Conservation (phyloP, 2,113 vertebrate genomes). For the Anseranas semipalmata region DNA sequence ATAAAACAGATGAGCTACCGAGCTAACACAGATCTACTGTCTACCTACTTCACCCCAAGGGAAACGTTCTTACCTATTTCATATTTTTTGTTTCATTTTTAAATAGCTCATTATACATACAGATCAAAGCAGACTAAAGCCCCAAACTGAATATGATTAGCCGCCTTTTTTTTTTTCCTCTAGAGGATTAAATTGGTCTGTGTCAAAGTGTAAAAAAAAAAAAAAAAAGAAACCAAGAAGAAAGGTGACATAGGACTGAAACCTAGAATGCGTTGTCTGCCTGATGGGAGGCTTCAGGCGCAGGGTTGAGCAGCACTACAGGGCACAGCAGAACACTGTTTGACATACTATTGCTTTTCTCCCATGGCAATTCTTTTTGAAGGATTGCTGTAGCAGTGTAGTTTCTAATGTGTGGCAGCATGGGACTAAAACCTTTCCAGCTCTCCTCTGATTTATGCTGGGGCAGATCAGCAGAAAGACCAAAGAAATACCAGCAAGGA, state of each 20-base stretch:
- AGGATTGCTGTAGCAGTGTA: background rate
- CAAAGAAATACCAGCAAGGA: background rate
- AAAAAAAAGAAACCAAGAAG: too few species aligned
- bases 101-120: background rate
- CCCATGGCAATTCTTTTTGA: background rate
- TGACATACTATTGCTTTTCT: background rate
- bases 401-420: background rate
- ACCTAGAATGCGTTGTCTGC: background rate
- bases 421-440: background rate
- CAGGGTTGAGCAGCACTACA: background rate
- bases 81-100: background rate
- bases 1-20: rapidly evolving
- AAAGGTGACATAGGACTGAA: background rate
- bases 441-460: background rate
- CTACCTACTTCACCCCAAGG: background rate
- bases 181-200: background rate
- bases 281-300: background rate
- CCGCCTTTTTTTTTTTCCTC: background rate
- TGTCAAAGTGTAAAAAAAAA: background rate
- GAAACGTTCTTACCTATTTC: background rate
- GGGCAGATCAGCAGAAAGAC: background rate
- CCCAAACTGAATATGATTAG: background rate
- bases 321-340: background rate
- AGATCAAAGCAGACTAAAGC: background rate
- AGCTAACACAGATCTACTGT: background rate